A percentile compares a stretch with the other conserved stretches of the same genome.
Conservation (phyloP, 2,113 vertebrate genomes). For the Misgurnus anguillicaudatus region DNA sequence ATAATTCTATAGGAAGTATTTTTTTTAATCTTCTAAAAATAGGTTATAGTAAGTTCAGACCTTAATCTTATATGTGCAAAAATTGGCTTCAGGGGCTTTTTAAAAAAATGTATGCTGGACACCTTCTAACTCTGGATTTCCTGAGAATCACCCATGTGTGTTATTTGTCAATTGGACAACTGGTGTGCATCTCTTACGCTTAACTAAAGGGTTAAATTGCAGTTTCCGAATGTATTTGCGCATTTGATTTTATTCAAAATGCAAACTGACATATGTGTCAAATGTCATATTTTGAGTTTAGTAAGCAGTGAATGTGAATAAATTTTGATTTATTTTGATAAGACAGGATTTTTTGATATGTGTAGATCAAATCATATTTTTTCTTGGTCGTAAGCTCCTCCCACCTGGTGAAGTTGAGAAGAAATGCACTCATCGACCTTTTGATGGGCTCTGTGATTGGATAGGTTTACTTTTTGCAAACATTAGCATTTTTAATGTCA, state of each 20-base stretch:
- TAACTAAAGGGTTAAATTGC: neutral
- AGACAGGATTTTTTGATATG: neutral
- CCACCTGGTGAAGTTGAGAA: conserved; percentile 41
- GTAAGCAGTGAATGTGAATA: neutral
- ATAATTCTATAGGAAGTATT: too few relatives aligned
- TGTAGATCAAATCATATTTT: conserved; percentile 20
- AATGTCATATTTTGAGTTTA: neutral
- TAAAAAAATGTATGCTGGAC: too few relatives aligned
- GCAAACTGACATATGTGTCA: neutral
- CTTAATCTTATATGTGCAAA: too few relatives aligned
- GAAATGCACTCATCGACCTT: conserved; percentile 46
- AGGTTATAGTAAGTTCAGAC: too few relatives aligned
- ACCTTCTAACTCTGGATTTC: too few relatives aligned
- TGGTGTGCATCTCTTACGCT: neutral
- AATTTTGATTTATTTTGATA: neutral
- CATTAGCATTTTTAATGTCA: conserved; percentile 33
- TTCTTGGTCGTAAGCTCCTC: conserved; percentile 37
- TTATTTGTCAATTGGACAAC: neutral
- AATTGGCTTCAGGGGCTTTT: too few relatives aligned
- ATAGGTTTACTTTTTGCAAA: conserved; percentile 6
- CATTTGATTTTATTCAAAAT: too few relatives aligned
- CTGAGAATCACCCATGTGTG: too few relatives aligned
- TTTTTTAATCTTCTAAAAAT: too few relatives aligned
- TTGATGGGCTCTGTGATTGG: conserved; percentile 38
- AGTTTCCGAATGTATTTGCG: neutral